These are phyloP conservation scores for Pseudocheirus occidentalis DNA, from an alignment of 2,797 vertebrate genomes.

Conservation along the genomic window DNA sequence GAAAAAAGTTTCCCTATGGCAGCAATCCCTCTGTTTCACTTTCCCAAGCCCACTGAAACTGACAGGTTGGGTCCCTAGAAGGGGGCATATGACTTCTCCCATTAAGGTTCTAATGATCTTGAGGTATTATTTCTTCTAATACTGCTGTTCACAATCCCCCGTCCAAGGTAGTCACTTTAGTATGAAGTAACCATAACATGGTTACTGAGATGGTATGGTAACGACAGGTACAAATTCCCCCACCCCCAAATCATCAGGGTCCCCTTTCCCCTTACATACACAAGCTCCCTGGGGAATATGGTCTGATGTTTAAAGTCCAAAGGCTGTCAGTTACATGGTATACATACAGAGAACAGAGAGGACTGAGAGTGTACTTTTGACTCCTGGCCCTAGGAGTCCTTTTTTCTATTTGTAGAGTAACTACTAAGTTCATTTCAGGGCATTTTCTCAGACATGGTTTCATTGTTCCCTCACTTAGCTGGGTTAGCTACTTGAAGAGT, in stretches of 20 bases:
- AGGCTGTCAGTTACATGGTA: background rate
- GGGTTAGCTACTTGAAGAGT: background rate
- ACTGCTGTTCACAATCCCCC: background rate
- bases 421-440: background rate
- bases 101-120: background rate
- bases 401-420: background rate
- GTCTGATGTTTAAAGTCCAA: background rate
- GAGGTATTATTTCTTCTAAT: background rate
- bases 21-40: background rate
- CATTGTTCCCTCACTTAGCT: background rate
- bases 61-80: background rate
- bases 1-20: background rate
- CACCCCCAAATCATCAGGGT: no score
- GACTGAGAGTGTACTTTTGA: background rate
- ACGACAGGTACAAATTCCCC: background rate
- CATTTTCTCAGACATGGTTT: background rate
- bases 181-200: background rate
- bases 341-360: background rate
- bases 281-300: background rate
- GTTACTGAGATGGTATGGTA: background rate
- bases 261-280: background rate
- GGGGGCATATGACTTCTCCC: background rate
- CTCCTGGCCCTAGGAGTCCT: background rate
- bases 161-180: background rate
- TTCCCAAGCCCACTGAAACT: background rate